A percentile compares a stretch with the other conserved stretches of the same genome.
phyloP scores from a whole-genome alignment of 2,797 vertebrate species.

The Chloroceryle inda region DNA sequence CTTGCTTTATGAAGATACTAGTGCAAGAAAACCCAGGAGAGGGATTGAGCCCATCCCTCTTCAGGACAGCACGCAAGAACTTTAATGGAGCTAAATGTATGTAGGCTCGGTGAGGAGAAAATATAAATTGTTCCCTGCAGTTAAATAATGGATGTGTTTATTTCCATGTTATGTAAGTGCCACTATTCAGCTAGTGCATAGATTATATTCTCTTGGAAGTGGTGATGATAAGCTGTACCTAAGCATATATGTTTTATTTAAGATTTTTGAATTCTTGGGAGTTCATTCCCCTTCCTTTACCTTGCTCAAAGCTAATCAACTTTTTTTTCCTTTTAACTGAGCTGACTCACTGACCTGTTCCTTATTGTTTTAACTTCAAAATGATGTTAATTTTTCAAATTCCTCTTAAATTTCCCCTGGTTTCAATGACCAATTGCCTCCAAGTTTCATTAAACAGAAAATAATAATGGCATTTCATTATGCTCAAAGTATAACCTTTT shows the following conservation, averaged over 20 bases:
- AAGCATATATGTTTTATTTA: background rate
- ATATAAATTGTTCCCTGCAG: background rate
- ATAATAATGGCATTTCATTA: slow-evolving; percentile 69
- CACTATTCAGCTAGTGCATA: background rate
- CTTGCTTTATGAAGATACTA: background rate
- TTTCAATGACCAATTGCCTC: slow-evolving; percentile 39
- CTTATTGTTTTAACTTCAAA: slow-evolving; percentile 16
- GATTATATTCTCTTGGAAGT: slow-evolving; percentile 22
- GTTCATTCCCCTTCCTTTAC: slow-evolving; percentile 54
- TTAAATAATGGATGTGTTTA: slow-evolving; percentile 38
- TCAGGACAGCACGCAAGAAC: background rate
- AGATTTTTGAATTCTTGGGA: slow-evolving; percentile 45
- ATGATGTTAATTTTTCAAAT: slow-evolving; percentile 51
- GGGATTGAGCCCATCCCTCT: background rate
- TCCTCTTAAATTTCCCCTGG: slow-evolving; percentile 26
- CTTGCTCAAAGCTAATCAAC: slow-evolving; percentile 59
- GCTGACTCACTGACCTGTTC: slow-evolving; percentile 23
- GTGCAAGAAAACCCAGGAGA: background rate
- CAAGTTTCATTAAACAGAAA: slow-evolving; percentile 17
- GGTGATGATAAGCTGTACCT: background rate
- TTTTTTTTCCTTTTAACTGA: slow-evolving; percentile 7
- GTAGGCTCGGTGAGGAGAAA: background rate
- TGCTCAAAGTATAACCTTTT: slow-evolving; percentile 46
- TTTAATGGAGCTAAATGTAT: background rate
- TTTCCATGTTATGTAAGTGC: background rate